These are phyloP conservation scores for Burhinus oedicnemus DNA, from an alignment of 2,113 vertebrate species.

Conservation along the genomic window DNA sequence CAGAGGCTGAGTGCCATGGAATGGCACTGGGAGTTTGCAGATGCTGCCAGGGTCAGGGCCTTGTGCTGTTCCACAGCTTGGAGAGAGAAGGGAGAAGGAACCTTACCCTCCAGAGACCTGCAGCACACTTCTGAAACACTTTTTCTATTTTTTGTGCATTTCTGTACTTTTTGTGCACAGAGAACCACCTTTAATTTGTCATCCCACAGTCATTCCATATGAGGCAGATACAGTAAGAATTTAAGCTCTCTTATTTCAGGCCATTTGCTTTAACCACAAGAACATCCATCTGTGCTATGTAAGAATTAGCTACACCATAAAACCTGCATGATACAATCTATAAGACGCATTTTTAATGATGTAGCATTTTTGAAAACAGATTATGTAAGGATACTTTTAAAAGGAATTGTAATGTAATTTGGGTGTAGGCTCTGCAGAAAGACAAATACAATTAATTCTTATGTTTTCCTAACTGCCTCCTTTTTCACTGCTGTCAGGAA, in stretches of 20 bases:
- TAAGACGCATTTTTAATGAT: neutral
- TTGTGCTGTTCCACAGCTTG: neutral
- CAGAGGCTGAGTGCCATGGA: neutral
- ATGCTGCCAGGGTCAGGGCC: neutral
- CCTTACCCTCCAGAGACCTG: neutral
- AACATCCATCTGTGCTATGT: neutral
- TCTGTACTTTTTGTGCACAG: neutral
- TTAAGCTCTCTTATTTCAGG: neutral
- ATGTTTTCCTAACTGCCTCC: neutral
- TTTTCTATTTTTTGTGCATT: neutral
- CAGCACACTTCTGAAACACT: neutral
- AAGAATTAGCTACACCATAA: neutral
- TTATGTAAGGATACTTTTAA: constrained; percentile 1
- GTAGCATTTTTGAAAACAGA: constrained; percentile 7
- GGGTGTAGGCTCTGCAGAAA: constrained; percentile 2
- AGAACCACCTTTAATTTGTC: neutral
- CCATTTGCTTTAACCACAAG: constrained; percentile 21
- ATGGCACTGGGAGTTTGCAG: neutral
- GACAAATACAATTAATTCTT: constrained; percentile 10
- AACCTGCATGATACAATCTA: neutral
- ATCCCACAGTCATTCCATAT: neutral
- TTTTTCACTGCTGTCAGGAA: constrained; percentile 3
- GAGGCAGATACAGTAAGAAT: constrained; percentile 6
- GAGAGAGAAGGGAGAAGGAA: neutral
- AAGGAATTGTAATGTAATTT: neutral